Evolutionary conservation across 2,888 invertebrate species (phyloP).

Genomic region (Cephus runcator): DNA sequence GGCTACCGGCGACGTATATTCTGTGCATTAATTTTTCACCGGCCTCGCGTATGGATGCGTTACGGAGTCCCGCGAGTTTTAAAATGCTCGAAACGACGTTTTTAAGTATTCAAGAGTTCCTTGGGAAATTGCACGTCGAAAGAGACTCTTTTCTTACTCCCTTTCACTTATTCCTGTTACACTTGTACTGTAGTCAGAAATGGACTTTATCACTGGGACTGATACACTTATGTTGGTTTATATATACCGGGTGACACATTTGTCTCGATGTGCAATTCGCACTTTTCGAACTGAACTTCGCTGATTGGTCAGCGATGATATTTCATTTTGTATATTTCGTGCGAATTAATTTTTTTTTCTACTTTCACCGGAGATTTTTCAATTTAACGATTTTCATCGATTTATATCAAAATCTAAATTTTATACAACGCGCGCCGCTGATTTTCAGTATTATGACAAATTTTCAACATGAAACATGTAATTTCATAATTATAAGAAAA

Average conservation of each 20-base stretch:
- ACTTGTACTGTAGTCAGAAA: neutral
- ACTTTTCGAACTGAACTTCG: neutral
- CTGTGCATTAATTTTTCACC: neutral
- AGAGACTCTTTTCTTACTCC: neutral
- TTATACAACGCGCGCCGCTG: too few species aligned
- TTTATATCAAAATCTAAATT: too few species aligned
- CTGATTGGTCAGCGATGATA: neutral
- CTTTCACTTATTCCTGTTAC: neutral
- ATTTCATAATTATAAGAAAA: too few species aligned
- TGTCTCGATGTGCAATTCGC: neutral
- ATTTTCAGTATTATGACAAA: too few species aligned
- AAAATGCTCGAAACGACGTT: neutral
- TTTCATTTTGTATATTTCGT: neutral
- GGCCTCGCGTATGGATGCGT: neutral
- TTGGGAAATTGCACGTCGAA: neutral
- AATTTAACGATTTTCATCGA: too few species aligned
- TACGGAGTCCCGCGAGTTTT: neutral
- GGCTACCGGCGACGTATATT: neutral
- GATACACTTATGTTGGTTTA: neutral
- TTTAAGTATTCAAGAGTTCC: neutral
- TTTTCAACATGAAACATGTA: too few species aligned
- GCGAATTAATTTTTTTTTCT: fast-evolving
- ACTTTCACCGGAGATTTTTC: too few species aligned
- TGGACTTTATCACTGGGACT: neutral
- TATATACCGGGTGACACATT: neutral